Conservation (phyloP, 2,113 vertebrate species). For the Daphoenositta chrysoptera region DNA sequence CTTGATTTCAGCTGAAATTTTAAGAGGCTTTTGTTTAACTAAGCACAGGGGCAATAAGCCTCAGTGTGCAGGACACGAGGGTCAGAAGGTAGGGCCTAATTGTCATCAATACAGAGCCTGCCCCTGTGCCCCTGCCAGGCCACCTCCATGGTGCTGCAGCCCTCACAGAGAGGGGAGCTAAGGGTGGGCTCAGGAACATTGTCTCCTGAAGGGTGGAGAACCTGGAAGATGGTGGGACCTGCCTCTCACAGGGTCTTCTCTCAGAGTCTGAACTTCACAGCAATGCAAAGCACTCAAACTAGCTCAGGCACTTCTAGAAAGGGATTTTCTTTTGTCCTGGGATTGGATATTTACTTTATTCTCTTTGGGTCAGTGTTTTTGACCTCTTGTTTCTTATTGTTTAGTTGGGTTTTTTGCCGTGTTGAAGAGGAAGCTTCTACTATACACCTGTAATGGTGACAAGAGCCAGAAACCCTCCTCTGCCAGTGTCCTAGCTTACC, state of each 20-base stretch:
- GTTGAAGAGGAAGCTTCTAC: neutral
- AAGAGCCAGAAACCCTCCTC: neutral
- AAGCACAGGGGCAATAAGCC: neutral
- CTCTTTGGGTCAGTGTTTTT: neutral
- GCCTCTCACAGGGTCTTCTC: neutral
- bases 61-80: neutral
- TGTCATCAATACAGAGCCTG: neutral
- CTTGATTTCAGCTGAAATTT: neutral
- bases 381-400: neutral
- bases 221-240: neutral
- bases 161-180: neutral
- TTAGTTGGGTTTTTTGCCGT: neutral
- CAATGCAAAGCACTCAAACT: neutral
- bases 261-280: neutral
- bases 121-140: neutral
- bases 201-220: neutral
- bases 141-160: neutral
- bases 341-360: neutral
- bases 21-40: neutral
- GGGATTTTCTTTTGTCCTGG: neutral
- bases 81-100: neutral
- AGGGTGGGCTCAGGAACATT: neutral
- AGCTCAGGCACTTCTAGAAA: neutral
- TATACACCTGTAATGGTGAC: neutral
- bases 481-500: neutral